Evolutionary conservation across 2,797 vertebrate species (phyloP), one percentile per base, ranked within the genome.

Genomic region (Selene dorsalis): DNA sequence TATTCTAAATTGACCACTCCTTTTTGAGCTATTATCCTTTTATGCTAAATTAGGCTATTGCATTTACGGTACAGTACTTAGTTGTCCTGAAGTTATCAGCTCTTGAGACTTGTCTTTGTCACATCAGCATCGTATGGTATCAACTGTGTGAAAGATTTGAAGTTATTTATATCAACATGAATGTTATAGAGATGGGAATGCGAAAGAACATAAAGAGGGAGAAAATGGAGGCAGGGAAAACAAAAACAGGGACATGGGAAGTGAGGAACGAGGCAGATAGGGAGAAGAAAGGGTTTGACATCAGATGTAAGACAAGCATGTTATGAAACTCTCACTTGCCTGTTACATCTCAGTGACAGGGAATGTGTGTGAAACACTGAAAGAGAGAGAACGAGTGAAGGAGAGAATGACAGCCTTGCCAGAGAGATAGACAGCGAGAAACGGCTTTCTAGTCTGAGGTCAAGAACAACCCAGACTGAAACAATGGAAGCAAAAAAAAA

Each of bases 251-350:
- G 58, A 71, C 48, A 79, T 48, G 35, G 58, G 53, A 79, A 74
- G 22, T 69, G 69, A 80, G 58, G 57, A 80, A 63, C 10, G 47
- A 12, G 43, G 30, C 41, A 72, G 78, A 84, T 73, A 26, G 62
- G 64, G 62, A 79, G 71, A 85, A 85, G 79, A 87, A 85, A 89
- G 74, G 65, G 41, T 66, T 62, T 48, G 61, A 83, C 61, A 78
- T 41, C 68, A 67, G 57, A 87, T 69, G 48, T 26, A 45, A 78
- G 62, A 86, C 38, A 13, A 73, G 79, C 67, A 63, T 41, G 60
- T 77, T 83, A 75, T 41, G 61, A 89, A 87, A 85, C 73, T 65
- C 80, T 69, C 69, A 61, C 57, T 26, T 35, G 60, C 41, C 70
- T 72, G 58, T 81, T 58, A 77, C 79, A 85, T 88, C 84, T 74